Base-by-base conservation (phyloP, 2,888 invertebrate species). In the Saturnia japonica region DNA sequence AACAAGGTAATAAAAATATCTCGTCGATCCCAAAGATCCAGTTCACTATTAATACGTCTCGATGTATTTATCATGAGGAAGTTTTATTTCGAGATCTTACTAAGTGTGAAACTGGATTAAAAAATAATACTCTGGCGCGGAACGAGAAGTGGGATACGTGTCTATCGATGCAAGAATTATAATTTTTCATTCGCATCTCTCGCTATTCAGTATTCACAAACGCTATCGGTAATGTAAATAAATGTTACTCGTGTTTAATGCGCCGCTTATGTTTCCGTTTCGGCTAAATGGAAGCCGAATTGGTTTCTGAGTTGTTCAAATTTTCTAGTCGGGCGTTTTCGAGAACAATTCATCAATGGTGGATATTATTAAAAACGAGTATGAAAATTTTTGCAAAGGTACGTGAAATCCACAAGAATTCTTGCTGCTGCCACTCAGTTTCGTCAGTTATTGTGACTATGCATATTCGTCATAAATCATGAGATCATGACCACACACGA, bases 11-110 rank as follows among this genome's bases (percentile, higher is more conserved):
- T 79, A 83, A 80, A 79, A 78, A 76, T 72, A 78, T 78, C 73
- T 70, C 69, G 71, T 77, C 77, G 77, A 79, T 77, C 74, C 74
- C 70, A 75, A 76, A 76, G 74, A 79, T 81, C 80, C 76, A 77
- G 78, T 75, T 76, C 74, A 78, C 75, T 76, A 78, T 75, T 78
- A 76, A 76, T 75, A 74, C 69, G 74, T 76, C 78, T 75, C 77
- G 81, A 80, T 76, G 75, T 81, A 77, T 83, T 84, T 84, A 85
- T 84, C 77, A 75, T 76, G 67, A 69, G 75, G 69, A 70, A 71
- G 75, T 76, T 80, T 78, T 83, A 84, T 83, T 84, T 84, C 78
- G 72, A 83, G 82, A 83, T 76, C 77, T 75, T 69, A 69, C 76
- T 72, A 74, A 72, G 74, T 77, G 73, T 77, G 73, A 79, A 77